Base-by-base conservation (phyloP, 2,113 vertebrate genomes). In the Zosterops lateralis region DNA sequence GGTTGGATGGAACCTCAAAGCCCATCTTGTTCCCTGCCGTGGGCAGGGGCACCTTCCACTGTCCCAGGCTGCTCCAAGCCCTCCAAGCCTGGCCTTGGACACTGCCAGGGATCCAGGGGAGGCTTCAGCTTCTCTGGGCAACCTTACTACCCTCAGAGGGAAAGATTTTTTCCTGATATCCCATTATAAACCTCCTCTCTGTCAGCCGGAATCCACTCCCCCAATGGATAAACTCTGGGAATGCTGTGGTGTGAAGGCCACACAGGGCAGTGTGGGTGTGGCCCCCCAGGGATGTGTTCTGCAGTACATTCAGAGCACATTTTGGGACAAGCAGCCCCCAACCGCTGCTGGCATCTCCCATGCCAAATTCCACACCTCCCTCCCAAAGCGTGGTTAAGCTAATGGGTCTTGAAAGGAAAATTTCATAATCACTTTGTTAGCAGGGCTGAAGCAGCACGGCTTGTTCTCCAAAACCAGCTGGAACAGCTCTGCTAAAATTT, bases 391-490 rank as follows among this genome's bases (percentile, higher is more conserved):
- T 25, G 31, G 64, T 67, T 84, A 92, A 93, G 87, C 77, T 95
- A 96, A 87, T 74, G 68, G 66, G 16, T 82, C 80, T 84, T 89
- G 81, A 92, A 84, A 95, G 75, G 77, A 74, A 91, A 89, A 64
- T 64, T 57, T 87, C 62, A 44, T 53, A 53, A 91, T 57, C 84
- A 48, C 53, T 91, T 87, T 81, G 80, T 87, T 82, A 91, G 84
- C 74, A 22, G 19, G 73, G 80, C 53, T 84, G 77, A 94, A 81
- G 29, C 84, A 45, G 87, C 87, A 56, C 44, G 14, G 32, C 81
- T 53, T 87, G 87, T 92, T 84, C 95, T 91, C 84, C 76, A 34
- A 74, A 92, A 75, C 32, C 90, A 95, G 96, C 91, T 95, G 87
- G 94, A 96, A 60, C 73, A 84, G 87, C 77, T 91, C 62, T 3